phyloP scores from a whole-genome alignment of 2,113 vertebrate species.

The Pionites leucogaster region DNA sequence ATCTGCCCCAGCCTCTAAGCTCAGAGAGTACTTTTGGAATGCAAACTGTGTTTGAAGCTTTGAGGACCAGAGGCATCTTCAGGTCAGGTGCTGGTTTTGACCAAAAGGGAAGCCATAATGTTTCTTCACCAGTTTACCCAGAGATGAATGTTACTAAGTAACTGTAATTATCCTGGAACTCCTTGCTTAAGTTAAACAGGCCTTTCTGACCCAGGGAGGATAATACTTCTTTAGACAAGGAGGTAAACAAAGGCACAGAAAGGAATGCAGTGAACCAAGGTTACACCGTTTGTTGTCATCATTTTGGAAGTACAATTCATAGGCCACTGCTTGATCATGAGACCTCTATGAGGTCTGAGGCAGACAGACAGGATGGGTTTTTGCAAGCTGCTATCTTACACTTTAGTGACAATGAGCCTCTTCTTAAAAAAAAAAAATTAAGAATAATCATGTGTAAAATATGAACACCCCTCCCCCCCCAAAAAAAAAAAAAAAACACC shows the following conservation, averaged over 20 bases:
- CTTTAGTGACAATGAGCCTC: neutral
- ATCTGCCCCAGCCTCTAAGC: neutral
- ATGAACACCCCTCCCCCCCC: neutral
- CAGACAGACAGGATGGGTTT: neutral
- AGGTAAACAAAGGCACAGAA: conserved; percentile 15
- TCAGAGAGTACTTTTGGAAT: neutral
- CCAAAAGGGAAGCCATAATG: neutral
- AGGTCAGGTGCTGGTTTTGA: neutral
- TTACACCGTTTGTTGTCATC: neutral
- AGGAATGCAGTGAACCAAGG: neutral
- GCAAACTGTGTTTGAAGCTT: neutral
- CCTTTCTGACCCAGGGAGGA: neutral
- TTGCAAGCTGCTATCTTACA: neutral
- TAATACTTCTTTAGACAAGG: neutral
- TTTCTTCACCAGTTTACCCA: neutral
- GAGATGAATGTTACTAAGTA: conserved; percentile 51
- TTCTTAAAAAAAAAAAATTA: neutral
- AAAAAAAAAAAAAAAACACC: neutral
- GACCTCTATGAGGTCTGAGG: neutral
- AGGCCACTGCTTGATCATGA: neutral
- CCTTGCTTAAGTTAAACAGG: conserved; percentile 21
- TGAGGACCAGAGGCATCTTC: neutral
- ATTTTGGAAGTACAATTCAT: neutral
- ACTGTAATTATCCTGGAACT: conserved; percentile 47
- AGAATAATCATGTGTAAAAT: neutral